Conservation (phyloP, 2,113 vertebrate species). For the Macquaria australasica region DNA sequence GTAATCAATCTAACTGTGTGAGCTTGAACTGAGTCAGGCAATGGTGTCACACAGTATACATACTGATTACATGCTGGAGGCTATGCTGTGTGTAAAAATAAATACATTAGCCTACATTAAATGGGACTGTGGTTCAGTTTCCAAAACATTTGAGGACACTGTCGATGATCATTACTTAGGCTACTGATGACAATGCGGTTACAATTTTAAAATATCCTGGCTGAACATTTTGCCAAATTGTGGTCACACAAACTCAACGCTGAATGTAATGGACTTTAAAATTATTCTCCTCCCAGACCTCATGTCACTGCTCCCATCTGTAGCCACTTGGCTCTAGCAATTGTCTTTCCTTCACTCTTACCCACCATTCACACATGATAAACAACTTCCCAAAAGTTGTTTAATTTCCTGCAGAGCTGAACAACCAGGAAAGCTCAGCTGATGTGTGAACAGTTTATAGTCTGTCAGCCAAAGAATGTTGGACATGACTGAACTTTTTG, state of each 20-base stretch:
- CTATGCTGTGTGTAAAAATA: conserved; percentile 24
- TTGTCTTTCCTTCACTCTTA: conserved; percentile 16
- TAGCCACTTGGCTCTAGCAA: not conserved
- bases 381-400: conserved; percentile 15
- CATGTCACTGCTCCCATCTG: not conserved
- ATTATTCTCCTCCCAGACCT: conserved; percentile 2
- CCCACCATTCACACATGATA: not conserved
- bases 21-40: conserved; percentile 27
- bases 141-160: not conserved
- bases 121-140: not conserved
- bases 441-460: conserved; percentile 35
- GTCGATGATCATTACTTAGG: not conserved
- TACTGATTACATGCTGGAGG: conserved; percentile 45
- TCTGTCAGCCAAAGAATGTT: conserved; percentile 33
- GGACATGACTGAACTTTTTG: conserved; percentile 11
- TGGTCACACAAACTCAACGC: not conserved
- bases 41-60: conserved; percentile 29
- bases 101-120: conserved; percentile 33
- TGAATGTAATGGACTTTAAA: not conserved
- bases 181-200: conserved; percentile 3
- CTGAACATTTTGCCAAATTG: not conserved
- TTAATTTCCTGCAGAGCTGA: conserved; percentile 24
- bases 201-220: not conserved
- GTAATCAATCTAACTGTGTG: conserved; percentile 31
- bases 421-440: conserved; percentile 5